These are phyloP conservation scores for Oxystoma pomonae DNA, from an alignment of 2,888 invertebrate species.

Conservation along the genomic window DNA sequence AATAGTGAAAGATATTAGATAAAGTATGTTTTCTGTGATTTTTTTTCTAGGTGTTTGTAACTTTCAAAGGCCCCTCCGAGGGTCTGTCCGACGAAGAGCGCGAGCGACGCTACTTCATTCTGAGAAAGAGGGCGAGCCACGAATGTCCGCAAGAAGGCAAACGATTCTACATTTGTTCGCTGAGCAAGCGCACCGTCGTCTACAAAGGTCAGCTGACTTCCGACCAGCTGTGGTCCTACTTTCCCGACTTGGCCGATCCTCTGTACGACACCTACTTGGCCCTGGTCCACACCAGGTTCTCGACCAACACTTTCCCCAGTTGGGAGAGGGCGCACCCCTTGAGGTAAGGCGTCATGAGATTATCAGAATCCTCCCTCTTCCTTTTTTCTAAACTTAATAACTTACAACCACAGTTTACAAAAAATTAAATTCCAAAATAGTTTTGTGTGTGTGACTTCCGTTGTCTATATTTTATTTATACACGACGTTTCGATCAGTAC, in stretches of 20 bases:
- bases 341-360: constrained; percentile 55
- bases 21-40: not conserved
- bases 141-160: constrained; percentile 79
- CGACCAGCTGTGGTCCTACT: constrained; percentile 83
- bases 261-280: constrained; percentile 92
- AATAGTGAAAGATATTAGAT: not conserved
- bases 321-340: constrained; percentile 99
- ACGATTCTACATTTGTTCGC: constrained; percentile 94
- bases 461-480: too few relatives aligned
- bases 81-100: constrained; percentile 37
- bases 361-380: too few relatives aligned
- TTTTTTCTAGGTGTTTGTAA: constrained; percentile 58
- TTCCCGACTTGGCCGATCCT: constrained; percentile 65
- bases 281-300: constrained; percentile 96
- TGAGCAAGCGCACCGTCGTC: constrained; percentile 85
- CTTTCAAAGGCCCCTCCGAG: constrained; percentile 26
- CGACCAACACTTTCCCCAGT: constrained; percentile 98
- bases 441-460: too few relatives aligned
- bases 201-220: constrained; percentile 98
- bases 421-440: too few relatives aligned
- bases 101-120: constrained; percentile 60
- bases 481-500: too few relatives aligned
- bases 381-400: too few relatives aligned
- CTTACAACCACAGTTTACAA: too few relatives aligned
- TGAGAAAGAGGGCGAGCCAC: constrained; percentile 92